Percentiles rank a stretch among this genome's conserved stretches.
These are phyloP conservation scores for Poecilus cupreus DNA, from an alignment of 2,888 invertebrate genomes.

Conservation along the genomic window DNA sequence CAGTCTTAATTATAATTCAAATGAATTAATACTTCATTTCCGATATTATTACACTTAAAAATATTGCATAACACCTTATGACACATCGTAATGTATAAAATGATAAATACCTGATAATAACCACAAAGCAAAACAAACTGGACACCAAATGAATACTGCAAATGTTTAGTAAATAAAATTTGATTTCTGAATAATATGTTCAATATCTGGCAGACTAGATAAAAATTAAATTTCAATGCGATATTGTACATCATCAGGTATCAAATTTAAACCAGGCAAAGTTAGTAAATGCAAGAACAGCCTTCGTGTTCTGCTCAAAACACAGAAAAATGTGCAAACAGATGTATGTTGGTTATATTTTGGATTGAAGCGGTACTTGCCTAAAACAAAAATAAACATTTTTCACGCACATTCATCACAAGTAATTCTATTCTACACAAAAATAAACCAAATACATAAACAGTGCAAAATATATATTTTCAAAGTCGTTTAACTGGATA, in stretches of 20 bases:
- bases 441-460: slow-evolving; percentile 27
- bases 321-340: slow-evolving; percentile 41
- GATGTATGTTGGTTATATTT: slow-evolving; percentile 53
- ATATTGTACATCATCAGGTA: slow-evolving; percentile 13
- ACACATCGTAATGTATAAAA: neutral
- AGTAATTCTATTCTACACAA: neutral
- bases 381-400: slow-evolving; percentile 58
- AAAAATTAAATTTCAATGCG: slow-evolving; percentile 2
- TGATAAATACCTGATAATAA: slow-evolving; percentile 35
- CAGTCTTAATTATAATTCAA: slow-evolving; percentile 28
- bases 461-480: slow-evolving; percentile 18
- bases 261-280: neutral
- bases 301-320: slow-evolving; percentile 10
- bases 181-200: slow-evolving; percentile 14
- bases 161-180: neutral
- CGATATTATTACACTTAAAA: neutral
- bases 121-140: slow-evolving; percentile 24
- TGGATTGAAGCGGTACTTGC: slow-evolving; percentile 50
- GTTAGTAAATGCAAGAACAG: slow-evolving; percentile 50
- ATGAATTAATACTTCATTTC: neutral
- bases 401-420: neutral
- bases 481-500: neutral
- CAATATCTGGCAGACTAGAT: slow-evolving; percentile 7
- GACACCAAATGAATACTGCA: slow-evolving; percentile 29
- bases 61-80: slow-evolving; percentile 1